Percentiles rank a stretch among this genome's conserved stretches.
Conservation (phyloP, 2,888 invertebrate species). For the Lepidocyrtinus sp. region DNA sequence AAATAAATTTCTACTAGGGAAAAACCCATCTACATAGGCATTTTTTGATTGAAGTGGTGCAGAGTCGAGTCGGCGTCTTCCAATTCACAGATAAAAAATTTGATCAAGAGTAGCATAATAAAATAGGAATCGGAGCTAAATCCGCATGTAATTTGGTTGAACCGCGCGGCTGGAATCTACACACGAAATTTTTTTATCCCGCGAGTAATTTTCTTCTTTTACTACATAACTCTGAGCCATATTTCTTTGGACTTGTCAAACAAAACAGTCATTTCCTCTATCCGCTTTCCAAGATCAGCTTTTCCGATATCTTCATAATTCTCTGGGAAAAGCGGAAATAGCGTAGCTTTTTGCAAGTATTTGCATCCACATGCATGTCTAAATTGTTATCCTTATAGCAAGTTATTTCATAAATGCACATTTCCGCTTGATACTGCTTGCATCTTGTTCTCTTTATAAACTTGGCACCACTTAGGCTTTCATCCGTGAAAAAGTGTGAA, state of each 20-base stretch:
- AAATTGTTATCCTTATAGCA: neutral
- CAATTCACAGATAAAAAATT: slow-evolving; percentile 18
- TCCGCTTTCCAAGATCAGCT: slow-evolving; percentile 53
- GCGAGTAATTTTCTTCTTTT: slow-evolving; percentile 11
- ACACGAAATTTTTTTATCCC: neutral
- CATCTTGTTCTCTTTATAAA: slow-evolving; percentile 5
- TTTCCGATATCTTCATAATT: slow-evolving; percentile 60
- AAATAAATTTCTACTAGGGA: no score
- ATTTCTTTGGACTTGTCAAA: slow-evolving; percentile 61
- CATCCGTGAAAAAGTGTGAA: slow-evolving; percentile 59
- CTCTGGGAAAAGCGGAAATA: slow-evolving; percentile 24
- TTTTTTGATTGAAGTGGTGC: slow-evolving; percentile 11
- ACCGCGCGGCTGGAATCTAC: neutral
- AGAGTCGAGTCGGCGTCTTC: slow-evolving; percentile 6
- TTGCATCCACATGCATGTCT: slow-evolving; percentile 16
- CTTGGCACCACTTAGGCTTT: slow-evolving; percentile 47
- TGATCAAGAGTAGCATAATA: neutral
- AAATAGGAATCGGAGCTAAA: slow-evolving; percentile 18
- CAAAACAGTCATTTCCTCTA: slow-evolving; percentile 63
- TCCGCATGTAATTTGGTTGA: slow-evolving; percentile 31
- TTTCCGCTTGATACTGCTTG: neutral
- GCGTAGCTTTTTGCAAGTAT: slow-evolving; percentile 10
- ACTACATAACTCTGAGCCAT: slow-evolving; percentile 52
- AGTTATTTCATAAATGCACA: slow-evolving; percentile 10
- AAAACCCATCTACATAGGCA: neutral